Evolutionary conservation across 2,888 invertebrate species (phyloP).

Genomic region (Caenorhabditis auriculariae): DNA sequence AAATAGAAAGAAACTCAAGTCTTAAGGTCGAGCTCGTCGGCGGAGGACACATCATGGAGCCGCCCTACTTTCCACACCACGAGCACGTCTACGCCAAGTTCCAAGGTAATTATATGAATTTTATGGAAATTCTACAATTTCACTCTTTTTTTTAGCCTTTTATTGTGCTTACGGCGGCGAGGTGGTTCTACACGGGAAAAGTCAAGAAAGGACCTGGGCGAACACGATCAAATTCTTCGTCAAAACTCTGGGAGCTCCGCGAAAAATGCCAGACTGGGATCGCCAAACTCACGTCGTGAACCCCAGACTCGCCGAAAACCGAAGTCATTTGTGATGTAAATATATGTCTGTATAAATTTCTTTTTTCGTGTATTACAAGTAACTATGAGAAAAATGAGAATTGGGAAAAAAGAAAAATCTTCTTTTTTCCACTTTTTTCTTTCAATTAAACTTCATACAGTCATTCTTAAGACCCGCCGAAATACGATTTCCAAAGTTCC

Average conservation of each 20-base stretch:
- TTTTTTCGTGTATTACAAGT: too few species aligned
- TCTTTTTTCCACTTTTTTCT: too few species aligned
- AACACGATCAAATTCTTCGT: conserved; percentile 33
- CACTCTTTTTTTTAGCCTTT: conserved; percentile 9
- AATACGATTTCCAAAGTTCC: too few species aligned
- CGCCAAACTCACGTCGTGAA: conserved; percentile 1
- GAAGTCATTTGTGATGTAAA: conserved; percentile 4
- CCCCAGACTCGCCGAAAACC: conserved; percentile 5
- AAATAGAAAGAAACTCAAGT: too few species aligned
- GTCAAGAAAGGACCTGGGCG: conserved; percentile 29
- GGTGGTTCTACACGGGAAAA: conserved; percentile 27
- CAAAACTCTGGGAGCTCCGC: conserved; percentile 12
- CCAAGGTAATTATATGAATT: conserved; percentile 11
- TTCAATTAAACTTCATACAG: too few species aligned
- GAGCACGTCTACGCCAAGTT: conserved; percentile 31
- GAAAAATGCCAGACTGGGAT: conserved; percentile 14
- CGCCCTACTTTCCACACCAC: conserved; percentile 36
- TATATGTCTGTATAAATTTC: too few species aligned
- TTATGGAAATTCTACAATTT: not conserved
- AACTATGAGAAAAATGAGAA: too few species aligned
- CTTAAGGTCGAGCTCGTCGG: conserved; percentile 22
- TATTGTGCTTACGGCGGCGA: conserved; percentile 39
- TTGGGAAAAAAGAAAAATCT: too few species aligned
- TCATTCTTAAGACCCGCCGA: too few species aligned
- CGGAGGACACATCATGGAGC: conserved; percentile 43